These are phyloP conservation scores for Palythoa caribaeorum DNA, from an alignment of 92 coral and sea anemone genomes.

Conservation along the genomic window DNA sequence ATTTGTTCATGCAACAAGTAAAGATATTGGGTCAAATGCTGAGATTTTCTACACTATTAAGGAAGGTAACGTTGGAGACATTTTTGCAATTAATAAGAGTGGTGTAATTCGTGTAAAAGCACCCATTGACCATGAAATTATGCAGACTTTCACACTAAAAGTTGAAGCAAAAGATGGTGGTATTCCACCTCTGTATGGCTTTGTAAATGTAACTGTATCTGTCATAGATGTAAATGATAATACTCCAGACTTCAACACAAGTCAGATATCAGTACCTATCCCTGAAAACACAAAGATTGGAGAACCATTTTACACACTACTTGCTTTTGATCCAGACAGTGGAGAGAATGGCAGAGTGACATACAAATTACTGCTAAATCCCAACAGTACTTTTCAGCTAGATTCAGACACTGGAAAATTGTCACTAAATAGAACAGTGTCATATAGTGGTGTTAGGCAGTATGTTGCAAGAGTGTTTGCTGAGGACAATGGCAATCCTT, in stretches of 20 bases:
- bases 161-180: conserved; percentile 95
- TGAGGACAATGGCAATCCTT: conserved; percentile 86
- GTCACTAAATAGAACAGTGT: conserved; percentile 69
- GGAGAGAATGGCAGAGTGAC: conserved; percentile 79
- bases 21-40: conserved; percentile 94
- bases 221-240: conserved; percentile 93
- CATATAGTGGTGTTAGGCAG: conserved; percentile 69
- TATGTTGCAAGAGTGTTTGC: conserved; percentile 76
- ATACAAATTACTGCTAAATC: conserved; percentile 79
- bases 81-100: conserved; percentile 80
- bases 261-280: conserved; percentile 63
- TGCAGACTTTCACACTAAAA: conserved; percentile 58
- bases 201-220: conserved; percentile 76
- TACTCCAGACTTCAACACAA: conserved; percentile 76
- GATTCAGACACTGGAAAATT: conserved; percentile 74
- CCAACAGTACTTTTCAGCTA: conserved; percentile 73
- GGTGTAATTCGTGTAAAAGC: conserved; percentile 74
- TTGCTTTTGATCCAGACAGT: conserved; percentile 85
- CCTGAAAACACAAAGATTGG: conserved; percentile 83
- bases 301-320: conserved; percentile 69
- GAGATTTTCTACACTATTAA: conserved; percentile 77
- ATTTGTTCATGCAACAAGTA: conserved; percentile 85
- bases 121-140: conserved; percentile 81
- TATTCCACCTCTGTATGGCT: conserved; percentile 84
- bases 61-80: conserved; percentile 55